Evolutionary conservation across 2,888 invertebrate species (phyloP), one percentile per base, ranked within the genome.

Genomic region (Ypsolopha scabrella): DNA sequence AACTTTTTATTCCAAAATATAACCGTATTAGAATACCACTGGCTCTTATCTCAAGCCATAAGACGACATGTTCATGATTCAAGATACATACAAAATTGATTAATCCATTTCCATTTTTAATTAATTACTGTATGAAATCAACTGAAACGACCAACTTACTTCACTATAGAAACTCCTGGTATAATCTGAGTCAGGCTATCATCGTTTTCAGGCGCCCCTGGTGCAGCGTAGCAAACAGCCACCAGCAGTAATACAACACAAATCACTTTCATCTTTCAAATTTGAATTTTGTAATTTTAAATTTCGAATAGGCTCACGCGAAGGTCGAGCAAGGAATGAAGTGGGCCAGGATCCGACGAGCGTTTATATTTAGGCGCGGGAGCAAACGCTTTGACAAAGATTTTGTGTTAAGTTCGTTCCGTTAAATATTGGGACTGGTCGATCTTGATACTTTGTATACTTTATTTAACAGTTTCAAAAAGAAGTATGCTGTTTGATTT

Each of bases 111-210:
- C 33, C n/a, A 33, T 35, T n/a, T 11, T 44, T 33, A 34, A 34
- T 46, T n/a, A 10, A 7, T 46, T 33, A 46, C 33, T 24, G 24
- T 11, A 46, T 36, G 37, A 38, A 48, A 9, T 7, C 11, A 10
- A 35, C n/a, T 13, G 13, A 43, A 6, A 3, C 14, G 39, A 45
- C 9, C 33, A 37, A 78, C 81, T 80, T 57, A 80, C 80, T 75
- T 74, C 59, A 85, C 81, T 59, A 86, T 79, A 9, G 80, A 78
- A 1, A 86, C 83, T 56, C 86, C 86, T 2, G 81, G 76, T 48
- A 86, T 80, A 13, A 86, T 62, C 52, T 86, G 83, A 6, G 85
- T 65, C 57, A 61, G 73, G 1, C 65, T 72, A 52, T 81, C 76
- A 10, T 79, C 75, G 53, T 77, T 78, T 9, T 50, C 60, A 0